phyloP scores from a whole-genome alignment of 2,113 vertebrate genomes.

The Malurus alboscapulatus region DNA sequence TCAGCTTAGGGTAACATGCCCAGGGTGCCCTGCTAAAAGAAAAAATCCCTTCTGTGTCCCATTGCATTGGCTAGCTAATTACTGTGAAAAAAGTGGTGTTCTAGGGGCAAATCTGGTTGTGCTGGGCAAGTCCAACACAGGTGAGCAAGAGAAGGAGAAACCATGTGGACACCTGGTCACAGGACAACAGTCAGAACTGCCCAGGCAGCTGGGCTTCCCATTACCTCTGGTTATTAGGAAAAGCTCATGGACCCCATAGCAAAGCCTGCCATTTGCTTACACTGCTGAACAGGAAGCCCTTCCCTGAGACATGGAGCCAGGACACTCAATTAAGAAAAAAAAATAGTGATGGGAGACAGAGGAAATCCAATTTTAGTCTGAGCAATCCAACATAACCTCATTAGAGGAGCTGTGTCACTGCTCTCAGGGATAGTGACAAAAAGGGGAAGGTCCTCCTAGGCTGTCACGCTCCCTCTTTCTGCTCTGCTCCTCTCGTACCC shows the following conservation, averaged over 20 bases:
- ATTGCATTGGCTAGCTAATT: not conserved
- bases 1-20: not conserved
- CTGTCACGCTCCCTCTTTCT: not conserved
- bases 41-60: not conserved
- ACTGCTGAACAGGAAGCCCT: not conserved
- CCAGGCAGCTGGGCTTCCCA: not conserved
- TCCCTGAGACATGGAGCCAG: not conserved
- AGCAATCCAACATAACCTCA: not conserved
- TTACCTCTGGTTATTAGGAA: not conserved
- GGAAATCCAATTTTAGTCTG: not conserved
- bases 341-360: not conserved
- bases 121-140: not conserved
- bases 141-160: not conserved
- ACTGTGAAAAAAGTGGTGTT: not conserved
- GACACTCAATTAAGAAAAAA: not conserved
- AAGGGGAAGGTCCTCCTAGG: not conserved
- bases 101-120: not conserved
- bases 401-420: not conserved
- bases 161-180: not conserved
- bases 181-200: not conserved
- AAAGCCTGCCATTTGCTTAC: not conserved
- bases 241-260: not conserved
- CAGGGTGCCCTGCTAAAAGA: not conserved
- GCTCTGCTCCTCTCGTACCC: not conserved
- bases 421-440: not conserved